phyloP scores from a whole-genome alignment of 2,797 vertebrate species.

The Falco columbarius region DNA sequence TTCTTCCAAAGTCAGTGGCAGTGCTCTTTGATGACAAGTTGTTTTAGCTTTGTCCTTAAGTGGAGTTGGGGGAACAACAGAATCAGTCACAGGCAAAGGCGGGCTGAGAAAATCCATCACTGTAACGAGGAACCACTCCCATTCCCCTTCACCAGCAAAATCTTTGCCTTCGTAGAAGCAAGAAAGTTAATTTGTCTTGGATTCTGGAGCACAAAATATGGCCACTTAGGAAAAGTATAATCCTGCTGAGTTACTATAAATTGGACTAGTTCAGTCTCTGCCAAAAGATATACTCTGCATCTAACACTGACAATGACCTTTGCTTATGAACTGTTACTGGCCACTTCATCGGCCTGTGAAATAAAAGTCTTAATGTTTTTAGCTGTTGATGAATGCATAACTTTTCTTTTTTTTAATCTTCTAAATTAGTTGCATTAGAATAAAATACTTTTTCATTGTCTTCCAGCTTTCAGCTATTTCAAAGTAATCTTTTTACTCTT shows the following conservation, averaged over 20 bases:
- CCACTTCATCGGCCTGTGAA: not conserved
- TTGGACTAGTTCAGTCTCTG: not conserved
- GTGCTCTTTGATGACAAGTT: not conserved
- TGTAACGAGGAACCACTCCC: not conserved
- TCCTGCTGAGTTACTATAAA: not conserved
- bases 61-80: not conserved
- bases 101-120: conserved; percentile 2
- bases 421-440: not conserved
- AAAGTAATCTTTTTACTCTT: not conserved
- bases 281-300: not conserved
- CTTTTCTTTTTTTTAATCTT: not conserved
- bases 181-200: not conserved
- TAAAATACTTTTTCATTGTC: not conserved
- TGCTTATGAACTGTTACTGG: not conserved
- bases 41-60: conserved; percentile 4
- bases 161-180: not conserved
- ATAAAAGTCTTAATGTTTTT: not conserved
- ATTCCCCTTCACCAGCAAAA: not conserved
- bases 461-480: not conserved
- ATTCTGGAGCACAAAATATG: conserved; percentile 6
- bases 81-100: not conserved
- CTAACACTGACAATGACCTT: not conserved
- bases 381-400: not conserved
- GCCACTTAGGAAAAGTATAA: not conserved
- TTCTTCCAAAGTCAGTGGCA: conserved; percentile 28